phyloP scores from a whole-genome alignment of 2,888 invertebrate genomes.

The Steinernema scapterisci region DNA sequence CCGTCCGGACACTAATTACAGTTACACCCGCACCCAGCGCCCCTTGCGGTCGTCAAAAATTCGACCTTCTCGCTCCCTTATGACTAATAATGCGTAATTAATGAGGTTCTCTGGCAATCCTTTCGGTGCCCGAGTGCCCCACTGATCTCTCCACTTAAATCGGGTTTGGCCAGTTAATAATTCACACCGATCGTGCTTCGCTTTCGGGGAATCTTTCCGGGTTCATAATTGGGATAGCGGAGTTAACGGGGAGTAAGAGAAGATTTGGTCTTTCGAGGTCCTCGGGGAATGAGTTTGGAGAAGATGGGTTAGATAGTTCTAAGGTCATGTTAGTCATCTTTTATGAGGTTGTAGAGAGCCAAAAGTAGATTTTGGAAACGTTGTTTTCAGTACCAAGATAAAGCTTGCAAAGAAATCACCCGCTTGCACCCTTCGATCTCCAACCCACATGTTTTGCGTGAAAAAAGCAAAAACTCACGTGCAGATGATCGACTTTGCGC shows the following conservation, averaged over 20 bases:
- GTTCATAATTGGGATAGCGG: neutral
- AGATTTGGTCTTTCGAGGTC: neutral
- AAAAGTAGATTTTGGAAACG: no score
- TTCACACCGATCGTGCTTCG: neutral
- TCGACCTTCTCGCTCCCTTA: neutral
- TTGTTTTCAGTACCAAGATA: no score
- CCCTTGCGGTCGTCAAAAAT: slow-evolving; percentile 10
- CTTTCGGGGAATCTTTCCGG: neutral
- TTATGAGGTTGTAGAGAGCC: no score
- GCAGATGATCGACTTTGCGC: slow-evolving; percentile 42
- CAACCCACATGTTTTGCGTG: no score
- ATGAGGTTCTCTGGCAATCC: neutral
- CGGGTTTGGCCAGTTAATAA: neutral
- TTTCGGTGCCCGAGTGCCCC: neutral
- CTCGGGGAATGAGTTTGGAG: no score
- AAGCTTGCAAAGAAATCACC: no score
- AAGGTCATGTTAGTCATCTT: no score
- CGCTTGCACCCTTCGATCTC: no score
- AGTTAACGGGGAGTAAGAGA: neutral
- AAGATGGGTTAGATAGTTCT: no score
- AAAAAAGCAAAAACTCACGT: slow-evolving; percentile 40
- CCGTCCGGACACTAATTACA: neutral
- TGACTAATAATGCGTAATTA: slow-evolving; percentile 18
- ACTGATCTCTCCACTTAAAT: slow-evolving; percentile 21
- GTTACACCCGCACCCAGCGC: neutral